phyloP scores from a whole-genome alignment of 2,113 vertebrate genomes.

The Neopipo cinnamomea region DNA sequence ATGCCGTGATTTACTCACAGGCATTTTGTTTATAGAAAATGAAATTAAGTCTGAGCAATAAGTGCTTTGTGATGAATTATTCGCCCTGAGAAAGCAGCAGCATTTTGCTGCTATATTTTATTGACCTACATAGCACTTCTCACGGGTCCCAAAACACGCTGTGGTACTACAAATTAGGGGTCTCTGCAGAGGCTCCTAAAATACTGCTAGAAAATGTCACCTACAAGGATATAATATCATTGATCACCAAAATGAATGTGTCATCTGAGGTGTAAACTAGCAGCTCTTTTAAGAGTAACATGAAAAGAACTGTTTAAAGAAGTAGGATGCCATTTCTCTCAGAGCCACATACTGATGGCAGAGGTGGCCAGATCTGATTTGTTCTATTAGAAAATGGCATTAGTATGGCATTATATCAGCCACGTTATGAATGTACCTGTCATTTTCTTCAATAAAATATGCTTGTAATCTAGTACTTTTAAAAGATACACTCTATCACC shows the following conservation, averaged over 20 bases:
- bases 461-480: background rate
- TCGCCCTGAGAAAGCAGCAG: background rate
- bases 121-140: slow-evolving; percentile 25
- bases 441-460: background rate
- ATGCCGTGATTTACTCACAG: slow-evolving; percentile 14
- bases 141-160: background rate
- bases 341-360: fast-evolving
- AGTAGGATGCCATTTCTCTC: background rate
- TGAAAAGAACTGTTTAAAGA: background rate
- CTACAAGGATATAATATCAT: background rate
- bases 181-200: slow-evolving; percentile 28
- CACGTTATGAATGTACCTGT: background rate
- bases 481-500: background rate
- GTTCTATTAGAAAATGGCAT: background rate
- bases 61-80: slow-evolving; percentile 29
- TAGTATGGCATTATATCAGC: background rate
- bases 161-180: background rate
- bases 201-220: slow-evolving; percentile 21
- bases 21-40: slow-evolving; percentile 35
- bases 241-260: background rate
- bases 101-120: slow-evolving; percentile 47
- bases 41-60: slow-evolving; percentile 37
- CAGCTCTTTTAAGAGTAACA: background rate
- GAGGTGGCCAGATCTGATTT: background rate
- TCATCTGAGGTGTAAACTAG: slow-evolving; percentile 13